Conservation (phyloP, 2,113 vertebrate genomes). For the Apeltes quadracus region DNA sequence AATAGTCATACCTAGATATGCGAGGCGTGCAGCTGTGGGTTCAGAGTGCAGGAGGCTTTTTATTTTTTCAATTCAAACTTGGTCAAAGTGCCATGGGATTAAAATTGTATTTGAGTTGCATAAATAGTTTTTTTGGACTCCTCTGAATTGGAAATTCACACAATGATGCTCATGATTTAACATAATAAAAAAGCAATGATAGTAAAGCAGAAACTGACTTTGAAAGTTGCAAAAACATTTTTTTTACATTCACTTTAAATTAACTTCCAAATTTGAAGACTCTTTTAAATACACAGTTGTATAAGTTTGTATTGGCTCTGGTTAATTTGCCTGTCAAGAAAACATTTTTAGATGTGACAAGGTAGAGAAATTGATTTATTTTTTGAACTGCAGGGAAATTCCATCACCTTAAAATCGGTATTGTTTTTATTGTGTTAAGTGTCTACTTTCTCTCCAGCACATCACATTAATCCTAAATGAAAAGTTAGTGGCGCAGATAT, state of each 20-base stretch:
- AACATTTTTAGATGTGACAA: no score
- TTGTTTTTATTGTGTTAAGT: constrained; percentile 31
- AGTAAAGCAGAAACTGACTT: not conserved
- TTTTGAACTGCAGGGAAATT: constrained; percentile 11
- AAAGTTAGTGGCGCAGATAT: constrained; percentile 48
- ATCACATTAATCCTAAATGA: constrained; percentile 45
- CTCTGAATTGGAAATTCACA: not conserved
- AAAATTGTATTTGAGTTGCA: not conserved
- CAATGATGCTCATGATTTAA: not conserved
- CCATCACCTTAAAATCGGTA: not conserved
- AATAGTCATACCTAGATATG: not conserved
- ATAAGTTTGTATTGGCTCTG: not conserved
- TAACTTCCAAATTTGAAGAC: not conserved
- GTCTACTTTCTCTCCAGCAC: constrained; percentile 19
- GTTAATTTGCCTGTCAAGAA: not conserved
- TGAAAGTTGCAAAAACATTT: not conserved
- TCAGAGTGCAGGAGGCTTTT: not conserved
- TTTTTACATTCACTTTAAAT: not conserved
- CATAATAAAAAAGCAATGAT: not conserved
- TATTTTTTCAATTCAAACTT: not conserved
- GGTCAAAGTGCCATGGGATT: not conserved
- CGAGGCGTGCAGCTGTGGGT: not conserved
- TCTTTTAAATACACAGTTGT: not conserved
- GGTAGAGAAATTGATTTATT: not conserved
- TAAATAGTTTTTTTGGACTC: not conserved